Evolutionary conservation across 35 echinoderm and acorn worm genomes (phyloP).

Genomic region (Strongylocentrotus purpuratus): DNA sequence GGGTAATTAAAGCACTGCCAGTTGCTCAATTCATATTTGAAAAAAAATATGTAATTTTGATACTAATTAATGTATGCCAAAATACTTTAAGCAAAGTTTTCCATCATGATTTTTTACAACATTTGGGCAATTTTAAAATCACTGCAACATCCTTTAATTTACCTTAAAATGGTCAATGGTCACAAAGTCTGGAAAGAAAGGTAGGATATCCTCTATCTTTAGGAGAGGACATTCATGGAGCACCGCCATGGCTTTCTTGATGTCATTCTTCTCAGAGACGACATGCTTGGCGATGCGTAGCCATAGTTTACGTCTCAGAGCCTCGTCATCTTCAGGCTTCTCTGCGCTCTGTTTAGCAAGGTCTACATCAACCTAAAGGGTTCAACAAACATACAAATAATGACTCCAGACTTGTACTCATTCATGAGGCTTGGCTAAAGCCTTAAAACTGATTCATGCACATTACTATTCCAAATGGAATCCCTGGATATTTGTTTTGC

Average conservation of each 20-base stretch:
- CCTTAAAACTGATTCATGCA: background rate
- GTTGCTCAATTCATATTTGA: no score
- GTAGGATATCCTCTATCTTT: constrained; percentile 97
- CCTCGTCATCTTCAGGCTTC: constrained; percentile 97
- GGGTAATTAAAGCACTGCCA: no score
- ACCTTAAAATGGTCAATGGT: constrained; percentile 99
- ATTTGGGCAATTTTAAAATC: no score
- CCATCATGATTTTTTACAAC: no score
- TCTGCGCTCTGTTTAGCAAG: constrained; percentile 92
- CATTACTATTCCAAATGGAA: background rate
- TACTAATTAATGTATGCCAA: no score
- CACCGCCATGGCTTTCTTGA: constrained; percentile 91
- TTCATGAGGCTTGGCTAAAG: background rate
- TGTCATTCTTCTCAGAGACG: constrained; percentile 91
- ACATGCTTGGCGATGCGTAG: constrained; percentile 94
- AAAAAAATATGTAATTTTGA: no score
- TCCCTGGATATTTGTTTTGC: background rate
- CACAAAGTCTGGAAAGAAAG: constrained; percentile 99
- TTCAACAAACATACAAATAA: background rate
- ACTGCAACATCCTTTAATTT: background rate
- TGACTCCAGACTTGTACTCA: background rate
- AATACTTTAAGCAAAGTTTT: no score
- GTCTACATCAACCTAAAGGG: constrained; percentile 87
- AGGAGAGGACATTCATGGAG: constrained; percentile 85
- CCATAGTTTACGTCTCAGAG: constrained; percentile 89